Evolutionary conservation across 2,888 invertebrate genomes (phyloP), one percentile per base, ranked within the genome.

Genomic region (Digitonthophagus gazella): DNA sequence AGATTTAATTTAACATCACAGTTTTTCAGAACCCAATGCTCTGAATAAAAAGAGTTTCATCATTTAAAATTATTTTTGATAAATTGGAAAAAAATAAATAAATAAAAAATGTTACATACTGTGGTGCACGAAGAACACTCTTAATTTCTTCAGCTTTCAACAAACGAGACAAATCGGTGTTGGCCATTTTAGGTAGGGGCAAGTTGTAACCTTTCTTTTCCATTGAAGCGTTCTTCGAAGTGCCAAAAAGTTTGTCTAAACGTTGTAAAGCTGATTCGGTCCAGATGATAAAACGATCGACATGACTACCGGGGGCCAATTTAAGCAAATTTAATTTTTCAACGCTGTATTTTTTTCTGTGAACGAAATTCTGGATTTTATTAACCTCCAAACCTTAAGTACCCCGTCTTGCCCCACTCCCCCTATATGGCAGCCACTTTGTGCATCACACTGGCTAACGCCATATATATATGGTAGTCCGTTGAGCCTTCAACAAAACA

Each of bases 231-330:
- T 88, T 89, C 82, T 91, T 93, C 96, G 96, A 98, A 69, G 96
- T 97, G 71, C 99, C 99, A 84, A 97, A 99, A 74, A 99, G 85
- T 78, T 90, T 88, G 80, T 99, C 98, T 71, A 99, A 87, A 79
- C 93, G 90, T 78, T 92, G 89, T 84, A 99, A 98, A 0, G 99
- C 98, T 2, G 95, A 93, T 84, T 98, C 94, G 8, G 99, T 99
- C 99, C 99, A 99, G 84, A 99, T 97, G 82, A 97, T 89, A 83
- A 99, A 98, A 71, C 99, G 91, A 61, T 99, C 99, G 67, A 99
- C 93, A 82, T 99, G 98, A 77, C 98, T 98, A 78, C 95, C 98
- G 56, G 98, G 98, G 0, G 98, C 98, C 78, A 98, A 84, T 84
- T 97, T 97, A 82, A 99, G 85, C 67, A 99, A 86, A 83, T 97